Conservation (phyloP, 2,888 invertebrate species). For the Polietes domitor region DNA sequence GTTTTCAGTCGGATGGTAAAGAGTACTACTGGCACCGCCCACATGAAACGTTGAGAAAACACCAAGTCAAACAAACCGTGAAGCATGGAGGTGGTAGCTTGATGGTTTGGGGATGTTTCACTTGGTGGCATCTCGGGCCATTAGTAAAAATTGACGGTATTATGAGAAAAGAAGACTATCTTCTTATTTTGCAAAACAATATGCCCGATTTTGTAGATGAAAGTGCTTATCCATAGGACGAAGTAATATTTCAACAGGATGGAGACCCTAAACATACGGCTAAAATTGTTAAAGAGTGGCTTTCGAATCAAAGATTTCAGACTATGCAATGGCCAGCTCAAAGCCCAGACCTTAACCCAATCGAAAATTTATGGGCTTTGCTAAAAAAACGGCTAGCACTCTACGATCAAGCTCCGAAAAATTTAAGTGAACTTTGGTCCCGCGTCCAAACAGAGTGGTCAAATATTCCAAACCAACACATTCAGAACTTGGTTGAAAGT, state of each 20-base stretch:
- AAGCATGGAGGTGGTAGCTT: neutral
- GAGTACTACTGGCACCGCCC: too few relatives aligned
- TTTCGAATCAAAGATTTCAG: neutral
- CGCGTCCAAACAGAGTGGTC: too few relatives aligned
- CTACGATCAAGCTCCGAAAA: too few relatives aligned
- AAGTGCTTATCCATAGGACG: too few relatives aligned
- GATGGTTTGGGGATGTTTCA: neutral
- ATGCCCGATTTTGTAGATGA: too few relatives aligned
- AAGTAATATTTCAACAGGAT: neutral
- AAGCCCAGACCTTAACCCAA: neutral
- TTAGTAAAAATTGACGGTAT: neutral
- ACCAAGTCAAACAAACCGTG: neutral
- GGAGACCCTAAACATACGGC: neutral
- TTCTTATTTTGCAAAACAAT: neutral
- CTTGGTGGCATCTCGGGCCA: neutral
- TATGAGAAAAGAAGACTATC: neutral
- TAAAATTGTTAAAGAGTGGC: neutral
- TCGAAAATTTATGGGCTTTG: neutral
- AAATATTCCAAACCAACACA: too few relatives aligned
- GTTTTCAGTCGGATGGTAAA: too few relatives aligned
- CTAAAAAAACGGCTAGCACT: too few relatives aligned
- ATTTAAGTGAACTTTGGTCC: too few relatives aligned
- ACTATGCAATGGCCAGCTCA: slow-evolving; percentile 11
- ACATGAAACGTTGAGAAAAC: too few relatives aligned
- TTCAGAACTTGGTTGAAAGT: too few relatives aligned